phyloP scores from a whole-genome alignment of 1,140 invertebrate genomes.

The Drosophila orosa region DNA sequence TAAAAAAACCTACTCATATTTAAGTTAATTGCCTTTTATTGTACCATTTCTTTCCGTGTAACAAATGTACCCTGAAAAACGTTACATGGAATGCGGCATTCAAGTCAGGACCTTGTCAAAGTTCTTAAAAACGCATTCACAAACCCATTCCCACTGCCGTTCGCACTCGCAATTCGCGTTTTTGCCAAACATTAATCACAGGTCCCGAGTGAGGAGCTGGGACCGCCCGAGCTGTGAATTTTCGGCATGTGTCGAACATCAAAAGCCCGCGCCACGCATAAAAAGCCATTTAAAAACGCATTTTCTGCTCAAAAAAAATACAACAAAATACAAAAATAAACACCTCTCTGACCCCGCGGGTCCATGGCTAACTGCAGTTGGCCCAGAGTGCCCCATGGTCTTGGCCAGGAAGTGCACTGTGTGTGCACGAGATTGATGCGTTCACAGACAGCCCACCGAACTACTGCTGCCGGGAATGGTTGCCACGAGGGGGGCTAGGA shows the following conservation, averaged over 20 bases:
- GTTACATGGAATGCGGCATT: conserved; percentile 43
- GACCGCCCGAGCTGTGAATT: conserved; percentile 74
- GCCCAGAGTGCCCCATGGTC: conserved; percentile 13
- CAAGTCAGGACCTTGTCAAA: conserved; percentile 81
- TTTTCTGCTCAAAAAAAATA: conserved; percentile 59
- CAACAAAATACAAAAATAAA: not conserved
- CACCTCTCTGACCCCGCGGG: conserved; percentile 55
- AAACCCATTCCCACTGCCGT: conserved; percentile 34
- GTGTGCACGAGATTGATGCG: conserved; percentile 69
- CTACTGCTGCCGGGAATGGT: conserved; percentile 38
- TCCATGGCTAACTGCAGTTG: conserved; percentile 11
- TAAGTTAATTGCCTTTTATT: not conserved
- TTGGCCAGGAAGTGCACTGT: conserved; percentile 51
- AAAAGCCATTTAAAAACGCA: conserved; percentile 83
- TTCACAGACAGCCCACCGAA: conserved; percentile 71
- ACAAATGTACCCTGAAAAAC: conserved; percentile 67
- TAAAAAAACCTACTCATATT: no score
- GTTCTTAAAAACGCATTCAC: conserved; percentile 74
- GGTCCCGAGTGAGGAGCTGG: conserved; percentile 29
- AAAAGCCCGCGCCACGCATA: conserved; percentile 81
- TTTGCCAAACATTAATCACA: conserved; percentile 79
- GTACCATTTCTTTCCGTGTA: conserved; percentile 5
- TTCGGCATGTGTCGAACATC: conserved; percentile 80
- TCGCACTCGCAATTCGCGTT: conserved; percentile 67
- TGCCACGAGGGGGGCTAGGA: not conserved